Evolutionary conservation across 2,797 vertebrate genomes (phyloP).

Genomic region (Australoheros facetus): DNA sequence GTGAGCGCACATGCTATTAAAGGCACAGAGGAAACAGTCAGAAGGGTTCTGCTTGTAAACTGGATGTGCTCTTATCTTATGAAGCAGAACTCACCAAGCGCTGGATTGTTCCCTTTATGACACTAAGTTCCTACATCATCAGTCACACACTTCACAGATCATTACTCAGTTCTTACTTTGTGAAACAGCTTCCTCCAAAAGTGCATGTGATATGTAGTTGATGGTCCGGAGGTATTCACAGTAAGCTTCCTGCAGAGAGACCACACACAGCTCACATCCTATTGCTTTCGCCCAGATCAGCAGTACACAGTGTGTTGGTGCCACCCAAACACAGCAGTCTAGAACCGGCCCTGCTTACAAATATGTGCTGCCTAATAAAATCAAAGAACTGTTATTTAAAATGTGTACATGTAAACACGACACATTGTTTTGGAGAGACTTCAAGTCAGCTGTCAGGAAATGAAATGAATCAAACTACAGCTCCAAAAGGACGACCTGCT

Average conservation of each 20-base stretch:
- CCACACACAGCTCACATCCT: not conserved
- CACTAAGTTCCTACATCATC: not conserved
- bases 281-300: not conserved
- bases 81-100: not conserved
- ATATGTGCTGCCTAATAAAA: too few species aligned
- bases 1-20: not conserved
- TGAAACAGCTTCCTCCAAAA: conserved; percentile 84
- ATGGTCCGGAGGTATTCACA: conserved; percentile 90
- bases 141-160: not conserved
- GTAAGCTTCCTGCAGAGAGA: conserved; percentile 88
- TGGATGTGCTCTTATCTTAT: not conserved
- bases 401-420: too few species aligned
- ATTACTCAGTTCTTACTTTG: conserved; percentile 74
- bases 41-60: not conserved
- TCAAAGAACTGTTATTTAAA: too few species aligned
- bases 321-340: too few species aligned
- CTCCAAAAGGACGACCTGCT: too few species aligned
- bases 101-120: not conserved
- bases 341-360: too few species aligned
- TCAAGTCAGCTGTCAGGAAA: too few species aligned
- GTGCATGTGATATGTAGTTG: conserved; percentile 86
- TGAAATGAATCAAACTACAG: too few species aligned
- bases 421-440: too few species aligned
- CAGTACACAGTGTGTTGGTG: not conserved
- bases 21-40: not conserved